A percentile compares a stretch with the other conserved stretches of the same genome.
Evolutionary conservation across 2,888 invertebrate species (phyloP).

Genomic region (Teleiodes luculella): DNA sequence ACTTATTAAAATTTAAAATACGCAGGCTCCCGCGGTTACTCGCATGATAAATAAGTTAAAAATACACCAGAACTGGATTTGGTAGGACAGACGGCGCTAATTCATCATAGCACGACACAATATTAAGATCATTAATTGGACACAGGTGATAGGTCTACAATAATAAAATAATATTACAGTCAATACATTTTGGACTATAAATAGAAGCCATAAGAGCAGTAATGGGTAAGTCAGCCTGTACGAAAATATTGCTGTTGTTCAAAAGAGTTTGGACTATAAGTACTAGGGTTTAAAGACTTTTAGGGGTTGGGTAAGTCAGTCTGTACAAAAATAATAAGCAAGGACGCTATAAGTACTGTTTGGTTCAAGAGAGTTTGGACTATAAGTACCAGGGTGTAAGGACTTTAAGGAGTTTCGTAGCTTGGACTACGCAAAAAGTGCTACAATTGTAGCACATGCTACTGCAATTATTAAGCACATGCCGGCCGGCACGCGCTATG

Average conservation of each 20-base stretch:
- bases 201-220: neutral
- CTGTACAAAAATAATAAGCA: no score
- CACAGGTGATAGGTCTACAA: slow-evolving; percentile 36
- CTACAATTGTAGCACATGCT: slow-evolving; percentile 41
- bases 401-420: neutral
- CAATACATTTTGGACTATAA: neutral
- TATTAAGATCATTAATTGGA: slow-evolving; percentile 43
- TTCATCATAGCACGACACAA: slow-evolving; percentile 39
- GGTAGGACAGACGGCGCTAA: slow-evolving; percentile 19
- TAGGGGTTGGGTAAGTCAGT: neutral
- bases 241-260: no score
- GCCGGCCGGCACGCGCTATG: slow-evolving; percentile 49
- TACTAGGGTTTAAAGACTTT: neutral
- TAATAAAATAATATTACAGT: slow-evolving; percentile 13
- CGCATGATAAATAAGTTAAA: neutral
- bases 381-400: neutral
- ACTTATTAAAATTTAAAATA: neutral
- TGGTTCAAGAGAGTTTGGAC: no score
- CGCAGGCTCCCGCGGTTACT: slow-evolving; percentile 1
- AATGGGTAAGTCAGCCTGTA: neutral
- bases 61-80: slow-evolving; percentile 2
- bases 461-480: slow-evolving; percentile 50
- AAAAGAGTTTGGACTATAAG: neutral
- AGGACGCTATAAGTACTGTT: no score
- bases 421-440: slow-evolving; percentile 20